A percentile compares a stretch with the other conserved stretches of the same genome.
Conservation (phyloP, 2,888 invertebrate species). For the Andrena haemorrhoa region DNA sequence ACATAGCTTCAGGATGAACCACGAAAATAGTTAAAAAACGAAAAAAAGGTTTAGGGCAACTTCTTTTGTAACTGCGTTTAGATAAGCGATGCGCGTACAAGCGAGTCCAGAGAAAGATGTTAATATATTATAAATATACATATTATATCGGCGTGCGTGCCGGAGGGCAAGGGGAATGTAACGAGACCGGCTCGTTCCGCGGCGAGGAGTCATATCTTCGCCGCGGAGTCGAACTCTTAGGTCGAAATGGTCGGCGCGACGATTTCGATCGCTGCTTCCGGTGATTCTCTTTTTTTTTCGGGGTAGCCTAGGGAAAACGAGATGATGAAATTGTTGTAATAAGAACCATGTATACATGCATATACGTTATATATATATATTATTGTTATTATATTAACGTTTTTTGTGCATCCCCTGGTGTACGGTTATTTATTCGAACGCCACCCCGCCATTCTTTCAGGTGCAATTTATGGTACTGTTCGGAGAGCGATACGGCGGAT, state of each 20-base stretch:
- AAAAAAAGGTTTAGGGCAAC: slow-evolving; percentile 71
- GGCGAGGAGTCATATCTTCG: background rate
- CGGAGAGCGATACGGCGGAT: background rate
- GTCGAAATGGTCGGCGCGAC: slow-evolving; percentile 23
- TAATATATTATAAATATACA: slow-evolving; percentile 69
- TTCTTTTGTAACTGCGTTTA: slow-evolving; percentile 67
- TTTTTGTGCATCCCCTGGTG: slow-evolving; percentile 65
- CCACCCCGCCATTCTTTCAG: slow-evolving; percentile 21
- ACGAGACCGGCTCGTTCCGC: slow-evolving; percentile 53
- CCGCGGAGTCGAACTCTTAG: background rate
- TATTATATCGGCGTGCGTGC: slow-evolving; percentile 68
- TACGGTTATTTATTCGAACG: slow-evolving; percentile 28
- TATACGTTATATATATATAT: slow-evolving; percentile 73
- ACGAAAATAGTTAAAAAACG: slow-evolving; percentile 14
- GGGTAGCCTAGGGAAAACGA: slow-evolving; percentile 78
- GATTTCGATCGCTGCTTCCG: slow-evolving; percentile 54
- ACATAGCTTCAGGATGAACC: slow-evolving; percentile 25
- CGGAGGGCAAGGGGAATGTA: slow-evolving; percentile 37
- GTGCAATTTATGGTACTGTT: background rate
- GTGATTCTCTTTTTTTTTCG: slow-evolving; percentile 65
- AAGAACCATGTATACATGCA: slow-evolving; percentile 75
- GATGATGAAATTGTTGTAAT: slow-evolving; percentile 80
- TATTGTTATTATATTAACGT: slow-evolving; percentile 74
- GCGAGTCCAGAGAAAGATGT: slow-evolving; percentile 67
- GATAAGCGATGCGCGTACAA: slow-evolving; percentile 53